Evolutionary conservation across 2,888 invertebrate species (phyloP), one percentile per base, ranked within the genome.

Genomic region (Ichneumoninae sp.): DNA sequence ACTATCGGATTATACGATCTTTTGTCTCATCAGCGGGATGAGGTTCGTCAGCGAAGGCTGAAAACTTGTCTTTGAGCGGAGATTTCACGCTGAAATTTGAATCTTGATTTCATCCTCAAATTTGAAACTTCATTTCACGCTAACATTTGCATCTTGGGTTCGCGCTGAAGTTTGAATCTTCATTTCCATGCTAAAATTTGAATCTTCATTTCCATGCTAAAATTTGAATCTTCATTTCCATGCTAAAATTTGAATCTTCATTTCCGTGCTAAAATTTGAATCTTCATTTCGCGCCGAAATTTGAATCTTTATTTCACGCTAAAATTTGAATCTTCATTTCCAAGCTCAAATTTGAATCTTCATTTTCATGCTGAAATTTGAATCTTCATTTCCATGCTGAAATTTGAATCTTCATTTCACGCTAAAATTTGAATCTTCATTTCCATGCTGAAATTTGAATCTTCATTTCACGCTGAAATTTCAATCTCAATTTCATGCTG

Each of bases 1-100:
- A 30, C 26, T 10, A 30, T 16, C 26, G 30, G 60, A 60, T 60
- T 60, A 60, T 60, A 26, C 60, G 30, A 60, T 60, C 26, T 60
- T 60, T 60, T 1, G 60, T 60, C 60, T 60, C 60, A 30, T 30
- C 30, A 16, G 26, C 22, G 26, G 26, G 30, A 13, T 5, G 60
- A n/a, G 60, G 1, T 16, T 30, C 16, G 26, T 30, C 13, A 30
- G 22, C 26, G 26, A 4, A 30, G 4, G 30, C 16, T 60, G 16
- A 13, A 60, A 16, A 30, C n/a, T 6, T 50, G 1, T 50, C 50
- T 50, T 52, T 4, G n/a, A 2, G 13, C 6, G 5, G 13, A 52
- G 16, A n/a, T 52, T 13, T 50, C 50, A 50, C n/a, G n/a, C 13
- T 5, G n/a, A n/a, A n/a, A 50, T 50, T 50, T 50, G 50, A 16